A percentile compares a stretch with the other conserved stretches of the same genome.
These are phyloP conservation scores for Cromileptes altivelis DNA, from an alignment of 2,113 vertebrate species.

Conservation along the genomic window DNA sequence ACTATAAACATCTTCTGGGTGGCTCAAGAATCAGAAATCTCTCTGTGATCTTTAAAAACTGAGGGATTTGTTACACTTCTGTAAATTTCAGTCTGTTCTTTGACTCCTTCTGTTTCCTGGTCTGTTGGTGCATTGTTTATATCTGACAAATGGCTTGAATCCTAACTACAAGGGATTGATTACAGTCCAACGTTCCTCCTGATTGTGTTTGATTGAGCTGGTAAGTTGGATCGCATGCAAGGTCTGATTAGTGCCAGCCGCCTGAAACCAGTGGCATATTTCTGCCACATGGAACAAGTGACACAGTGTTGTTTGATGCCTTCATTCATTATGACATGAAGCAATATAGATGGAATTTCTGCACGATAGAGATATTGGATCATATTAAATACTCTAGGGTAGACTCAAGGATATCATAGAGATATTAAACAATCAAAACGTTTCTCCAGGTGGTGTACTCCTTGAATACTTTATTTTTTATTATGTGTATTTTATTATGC, in stretches of 20 bases:
- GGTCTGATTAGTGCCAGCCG: conserved; percentile 68
- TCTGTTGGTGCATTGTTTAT: conserved; percentile 33
- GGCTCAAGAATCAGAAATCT: conserved; percentile 4
- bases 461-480: not conserved
- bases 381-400: not conserved
- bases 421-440: not conserved
- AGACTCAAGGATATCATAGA: conserved; percentile 10
- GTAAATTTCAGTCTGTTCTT: conserved; percentile 5
- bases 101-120: conserved; percentile 7
- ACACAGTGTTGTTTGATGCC: conserved; percentile 39
- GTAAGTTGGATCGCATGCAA: conserved; percentile 57
- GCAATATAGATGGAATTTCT: conserved; percentile 35
- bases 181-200: conserved; percentile 50
- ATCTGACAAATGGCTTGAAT: conserved; percentile 29
- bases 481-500: not conserved
- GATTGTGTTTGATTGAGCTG: conserved; percentile 72
- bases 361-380: not conserved
- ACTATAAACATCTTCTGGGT: not conserved
- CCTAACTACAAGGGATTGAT: conserved; percentile 28
- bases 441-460: not conserved
- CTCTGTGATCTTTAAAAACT: conserved; percentile 8
- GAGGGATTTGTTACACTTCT: conserved; percentile 6
- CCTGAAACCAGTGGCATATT: conserved; percentile 51
- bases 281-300: conserved; percentile 48
- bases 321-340: conserved; percentile 37